Base-by-base conservation (phyloP, 2,113 vertebrate species). In the Catagonus wagneri region DNA sequence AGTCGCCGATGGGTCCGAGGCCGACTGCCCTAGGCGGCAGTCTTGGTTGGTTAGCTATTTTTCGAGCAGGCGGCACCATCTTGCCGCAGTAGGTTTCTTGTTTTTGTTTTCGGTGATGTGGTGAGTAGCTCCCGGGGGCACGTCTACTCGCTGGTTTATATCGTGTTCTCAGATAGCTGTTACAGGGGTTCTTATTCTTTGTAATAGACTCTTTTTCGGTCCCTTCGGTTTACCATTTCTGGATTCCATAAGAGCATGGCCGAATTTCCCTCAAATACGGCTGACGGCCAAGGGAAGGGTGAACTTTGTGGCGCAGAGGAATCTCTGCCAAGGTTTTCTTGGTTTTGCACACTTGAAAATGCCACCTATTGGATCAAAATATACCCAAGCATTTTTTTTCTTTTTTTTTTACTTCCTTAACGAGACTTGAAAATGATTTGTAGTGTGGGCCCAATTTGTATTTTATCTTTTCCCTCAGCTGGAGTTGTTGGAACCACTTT, bases 401-500 rank as follows among this genome's bases (percentile, higher is more conserved):
- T 44, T 44, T 44, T 13, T 78, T 95, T 93, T 88, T 71, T 96
- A 96, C 80, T 97, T 97, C 94, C 97, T 95, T 96, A 94, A 80
- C 20, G 92, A 97, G 95, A 98, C 96, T 97, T 95, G 94, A 94
- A 91, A 86, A 95, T 86, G 36, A 34, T 84, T 74, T 65, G 88
- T 78, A 81, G 85, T 0, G 88, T 96, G 96, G 97, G 71, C 66
- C 97, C 92, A 90, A 52, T 96, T 97, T 96, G 19, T 12, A 97
- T 97, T 74, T 94, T 90, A 93, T 88, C 29, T 50, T 95, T 83
- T 96, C 90, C 75, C 92, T 96, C 97, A 97, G 90, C 97, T 81
- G 74, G 89, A 96, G 97, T 93, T 85, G 39, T 93, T 97, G 92
- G 89, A 79, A 1, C 0, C 3, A 9, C 88, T 97, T 97, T 97